Conservation (phyloP, 2,113 vertebrate species). For the Megalops atlanticus region DNA sequence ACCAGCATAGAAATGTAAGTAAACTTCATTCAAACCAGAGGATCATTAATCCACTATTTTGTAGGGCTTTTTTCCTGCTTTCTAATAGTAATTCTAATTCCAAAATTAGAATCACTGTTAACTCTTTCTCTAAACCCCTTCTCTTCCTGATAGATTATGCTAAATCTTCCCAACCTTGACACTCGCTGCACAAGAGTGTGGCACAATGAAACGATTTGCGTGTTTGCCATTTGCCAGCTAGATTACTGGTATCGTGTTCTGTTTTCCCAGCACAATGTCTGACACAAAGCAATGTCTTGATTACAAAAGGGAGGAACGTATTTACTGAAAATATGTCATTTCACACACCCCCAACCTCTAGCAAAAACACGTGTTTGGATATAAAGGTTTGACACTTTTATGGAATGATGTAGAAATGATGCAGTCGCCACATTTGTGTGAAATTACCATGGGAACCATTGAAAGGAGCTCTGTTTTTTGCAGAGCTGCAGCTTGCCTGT, state of each 20-base stretch:
- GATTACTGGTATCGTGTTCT: neutral
- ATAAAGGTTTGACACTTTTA: neutral
- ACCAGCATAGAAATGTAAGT: neutral
- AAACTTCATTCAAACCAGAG: neutral
- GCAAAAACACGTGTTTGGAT: neutral
- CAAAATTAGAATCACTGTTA: neutral
- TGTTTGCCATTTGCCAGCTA: neutral
- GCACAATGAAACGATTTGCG: neutral
- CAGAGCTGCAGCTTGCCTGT: constrained; percentile 36
- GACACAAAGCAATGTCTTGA: neutral
- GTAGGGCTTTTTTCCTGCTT: neutral
- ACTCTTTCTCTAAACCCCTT: neutral
- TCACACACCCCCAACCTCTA: neutral
- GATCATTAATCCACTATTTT: neutral
- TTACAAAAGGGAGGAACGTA: too few species aligned
- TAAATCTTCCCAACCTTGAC: neutral
- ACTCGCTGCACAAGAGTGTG: neutral
- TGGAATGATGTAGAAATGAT: neutral
- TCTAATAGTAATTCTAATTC: constrained; percentile 9
- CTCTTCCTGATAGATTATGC: neutral
- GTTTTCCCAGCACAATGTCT: neutral
- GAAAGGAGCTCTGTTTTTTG: constrained; percentile 26
- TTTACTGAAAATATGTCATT: neutral
- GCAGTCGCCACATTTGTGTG: constrained; percentile 25
- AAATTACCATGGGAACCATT: constrained; percentile 45